These are phyloP conservation scores for Nesometra sesokonis DNA, from an alignment of 35 echinoderm and acorn worm species.

Conservation along the genomic window DNA sequence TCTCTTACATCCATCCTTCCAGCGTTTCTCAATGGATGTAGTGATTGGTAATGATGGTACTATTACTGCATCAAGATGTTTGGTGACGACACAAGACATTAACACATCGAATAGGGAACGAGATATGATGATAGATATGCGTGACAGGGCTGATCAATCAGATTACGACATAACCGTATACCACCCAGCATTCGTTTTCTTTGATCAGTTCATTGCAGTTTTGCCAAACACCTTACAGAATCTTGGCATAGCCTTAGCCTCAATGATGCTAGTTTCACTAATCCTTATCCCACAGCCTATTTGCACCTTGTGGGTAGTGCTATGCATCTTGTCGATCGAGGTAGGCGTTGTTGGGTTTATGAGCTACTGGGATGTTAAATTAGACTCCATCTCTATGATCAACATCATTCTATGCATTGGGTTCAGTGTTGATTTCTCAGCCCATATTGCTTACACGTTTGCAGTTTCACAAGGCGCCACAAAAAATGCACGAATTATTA, in stretches of 20 bases:
- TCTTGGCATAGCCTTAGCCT: conserved; percentile 26
- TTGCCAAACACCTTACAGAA: conserved; percentile 45
- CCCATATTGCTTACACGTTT: conserved; percentile 86
- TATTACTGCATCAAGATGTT: conserved; percentile 47
- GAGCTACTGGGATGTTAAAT: conserved; percentile 41
- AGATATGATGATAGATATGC: conserved; percentile 35
- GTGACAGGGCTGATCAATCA: conserved; percentile 24
- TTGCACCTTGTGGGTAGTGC: conserved; percentile 30
- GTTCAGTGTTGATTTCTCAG: conserved; percentile 95
- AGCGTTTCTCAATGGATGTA: conserved; percentile 32
- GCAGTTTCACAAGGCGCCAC: not conserved
- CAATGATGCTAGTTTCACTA: conserved; percentile 46
- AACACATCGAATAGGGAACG: conserved; percentile 27
- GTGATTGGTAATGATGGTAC: conserved; percentile 7
- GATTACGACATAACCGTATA: conserved; percentile 17
- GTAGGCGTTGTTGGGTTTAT: conserved; percentile 60
- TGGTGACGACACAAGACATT: conserved; percentile 18
- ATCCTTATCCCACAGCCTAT: conserved; percentile 39
- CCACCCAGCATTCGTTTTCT: conserved; percentile 48
- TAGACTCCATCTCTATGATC: conserved; percentile 55
- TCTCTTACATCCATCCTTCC: conserved; percentile 18
- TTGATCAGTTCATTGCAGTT: conserved; percentile 46
- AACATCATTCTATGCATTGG: conserved; percentile 53
- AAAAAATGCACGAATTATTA: conserved; percentile 13
- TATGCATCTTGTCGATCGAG: conserved; percentile 33